These are phyloP conservation scores for Halcyon smyrnensis DNA, from an alignment of 2,797 vertebrate species.

Conservation along the genomic window DNA sequence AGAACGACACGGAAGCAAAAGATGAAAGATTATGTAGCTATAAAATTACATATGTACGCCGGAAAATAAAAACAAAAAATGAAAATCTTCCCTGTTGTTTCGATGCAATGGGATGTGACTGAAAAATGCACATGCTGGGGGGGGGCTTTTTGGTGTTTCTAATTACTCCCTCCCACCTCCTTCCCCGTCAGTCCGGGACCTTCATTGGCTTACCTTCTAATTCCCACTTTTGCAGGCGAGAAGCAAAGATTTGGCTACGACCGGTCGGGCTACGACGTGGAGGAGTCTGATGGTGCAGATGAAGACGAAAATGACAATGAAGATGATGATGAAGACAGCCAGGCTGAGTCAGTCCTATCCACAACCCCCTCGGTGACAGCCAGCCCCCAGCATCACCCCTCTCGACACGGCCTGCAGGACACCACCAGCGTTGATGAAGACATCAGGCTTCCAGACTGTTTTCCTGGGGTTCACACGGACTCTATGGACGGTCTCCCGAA, in stretches of 20 bases:
- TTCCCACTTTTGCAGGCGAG: slow-evolving; percentile 83
- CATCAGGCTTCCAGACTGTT: slow-evolving; percentile 61
- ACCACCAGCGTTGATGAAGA: slow-evolving; percentile 71
- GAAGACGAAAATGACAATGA: slow-evolving; percentile 96
- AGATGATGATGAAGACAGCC: slow-evolving; percentile 97
- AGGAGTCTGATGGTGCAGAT: slow-evolving; percentile 93
- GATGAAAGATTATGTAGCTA: background rate
- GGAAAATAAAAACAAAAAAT: background rate
- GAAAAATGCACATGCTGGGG: background rate
- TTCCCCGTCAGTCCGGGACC: background rate
- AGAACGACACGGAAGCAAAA: background rate
- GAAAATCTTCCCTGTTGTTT: background rate
- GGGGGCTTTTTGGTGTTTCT: background rate
- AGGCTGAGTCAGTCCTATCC: slow-evolving; percentile 92
- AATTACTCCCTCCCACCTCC: background rate
- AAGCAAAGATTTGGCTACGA: slow-evolving; percentile 87
- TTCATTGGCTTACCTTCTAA: background rate
- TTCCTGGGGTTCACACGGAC: slow-evolving; percentile 73
- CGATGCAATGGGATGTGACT: background rate
- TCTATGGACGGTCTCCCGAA: slow-evolving; percentile 88
- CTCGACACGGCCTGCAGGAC: slow-evolving; percentile 75
- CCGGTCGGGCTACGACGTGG: slow-evolving; percentile 88
- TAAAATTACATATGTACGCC: background rate
- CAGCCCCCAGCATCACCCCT: slow-evolving; percentile 91
- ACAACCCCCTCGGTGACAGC: slow-evolving; percentile 92